These are phyloP conservation scores for Sinodicranocentrus sp. DNA, from an alignment of 2,888 invertebrate species.

Conservation along the genomic window DNA sequence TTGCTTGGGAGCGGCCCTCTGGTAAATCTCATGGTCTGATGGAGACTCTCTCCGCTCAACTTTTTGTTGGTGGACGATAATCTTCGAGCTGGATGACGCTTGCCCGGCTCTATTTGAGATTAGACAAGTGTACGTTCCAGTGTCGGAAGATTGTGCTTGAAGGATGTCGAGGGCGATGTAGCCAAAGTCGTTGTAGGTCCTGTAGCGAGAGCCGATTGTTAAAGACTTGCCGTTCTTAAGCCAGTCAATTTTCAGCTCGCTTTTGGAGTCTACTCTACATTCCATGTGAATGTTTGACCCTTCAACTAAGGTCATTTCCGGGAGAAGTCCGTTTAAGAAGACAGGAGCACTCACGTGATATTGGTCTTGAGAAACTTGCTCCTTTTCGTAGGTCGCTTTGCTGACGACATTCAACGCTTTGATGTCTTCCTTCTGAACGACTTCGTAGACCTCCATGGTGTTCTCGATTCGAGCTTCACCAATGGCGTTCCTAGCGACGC, in stretches of 20 bases:
- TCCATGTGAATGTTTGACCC: slow-evolving; percentile 95
- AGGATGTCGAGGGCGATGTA: slow-evolving; percentile 97
- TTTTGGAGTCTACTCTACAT: slow-evolving; percentile 95
- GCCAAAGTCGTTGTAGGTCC: slow-evolving; percentile 97
- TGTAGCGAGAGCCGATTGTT: slow-evolving; percentile 94
- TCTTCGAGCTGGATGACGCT: slow-evolving; percentile 94
- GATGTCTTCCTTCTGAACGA: slow-evolving; percentile 42
- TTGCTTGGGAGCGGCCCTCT: slow-evolving; percentile 80
- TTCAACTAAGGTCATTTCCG: slow-evolving; percentile 88
- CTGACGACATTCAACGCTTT: slow-evolving; percentile 42
- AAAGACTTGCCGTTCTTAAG: slow-evolving; percentile 84
- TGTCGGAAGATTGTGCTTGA: slow-evolving; percentile 94
- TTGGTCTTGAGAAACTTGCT: slow-evolving; percentile 37
- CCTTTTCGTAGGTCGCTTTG: slow-evolving; percentile 33
- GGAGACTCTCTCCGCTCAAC: slow-evolving; percentile 83
- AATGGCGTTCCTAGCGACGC: slow-evolving; percentile 83
- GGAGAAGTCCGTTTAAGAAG: slow-evolving; percentile 32
- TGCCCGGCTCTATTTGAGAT: slow-evolving; percentile 96
- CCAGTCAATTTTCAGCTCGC: slow-evolving; percentile 98
- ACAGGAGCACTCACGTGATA: slow-evolving; percentile 58
- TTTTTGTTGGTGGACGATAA: slow-evolving; percentile 80
- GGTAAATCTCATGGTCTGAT: slow-evolving; percentile 79
- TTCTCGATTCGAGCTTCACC: slow-evolving; percentile 67
- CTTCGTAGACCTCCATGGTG: slow-evolving; percentile 64
- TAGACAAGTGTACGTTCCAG: slow-evolving; percentile 95